Evolutionary conservation across 1,140 invertebrate genomes (phyloP), one percentile per base, ranked within the genome.

Genomic region (Drosophila mayri): DNA sequence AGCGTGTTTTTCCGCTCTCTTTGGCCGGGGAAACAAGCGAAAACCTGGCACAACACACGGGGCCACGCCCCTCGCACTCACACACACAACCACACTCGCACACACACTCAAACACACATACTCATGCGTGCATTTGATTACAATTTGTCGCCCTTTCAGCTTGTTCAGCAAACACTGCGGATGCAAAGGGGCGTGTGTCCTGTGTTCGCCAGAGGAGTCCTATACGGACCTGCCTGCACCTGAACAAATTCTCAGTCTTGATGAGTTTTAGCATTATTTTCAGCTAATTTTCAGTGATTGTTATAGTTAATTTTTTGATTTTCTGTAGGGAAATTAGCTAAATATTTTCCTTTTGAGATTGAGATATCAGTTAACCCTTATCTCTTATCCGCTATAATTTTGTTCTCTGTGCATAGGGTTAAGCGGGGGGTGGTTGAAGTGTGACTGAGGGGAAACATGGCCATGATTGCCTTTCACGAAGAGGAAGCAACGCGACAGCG

Each of bases 101-200:
- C 25, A 37, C 43, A 57, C 28, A 37, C 43, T 50, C 11, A 40
- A 32, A 60, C 28, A 32, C 38, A 58, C 59, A 59, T 38, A 57
- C 6, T 50, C 61, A 61, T 72, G 73, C 64, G 60, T 86, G 82
- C 64, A 81, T 85, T 81, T 86, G 78, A 85, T 85, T 85, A 77
- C 78, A 79, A 79, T 83, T 82, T 82, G 70, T 80, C 62, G 81
- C 71, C 61, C 52, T 73, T 76, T 80, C 47, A 64, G 59, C 73
- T 72, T 62, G 60, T 75, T 73, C 59, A 61, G 70, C 64, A 78
- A 77, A 68, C 73, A 77, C 40, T 43, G 57, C 74, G 62, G 54
- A 43, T 58, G 25, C 32, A 58, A 59, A 43, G 63, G 41, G 73
- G 52, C 52, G 52, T 55, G 35, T 25, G 52, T 55, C 52, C 50